A percentile compares a stretch with the other conserved stretches of the same genome.
phyloP scores from a whole-genome alignment of 1,140 invertebrate species.

The Ceratina australensis region DNA sequence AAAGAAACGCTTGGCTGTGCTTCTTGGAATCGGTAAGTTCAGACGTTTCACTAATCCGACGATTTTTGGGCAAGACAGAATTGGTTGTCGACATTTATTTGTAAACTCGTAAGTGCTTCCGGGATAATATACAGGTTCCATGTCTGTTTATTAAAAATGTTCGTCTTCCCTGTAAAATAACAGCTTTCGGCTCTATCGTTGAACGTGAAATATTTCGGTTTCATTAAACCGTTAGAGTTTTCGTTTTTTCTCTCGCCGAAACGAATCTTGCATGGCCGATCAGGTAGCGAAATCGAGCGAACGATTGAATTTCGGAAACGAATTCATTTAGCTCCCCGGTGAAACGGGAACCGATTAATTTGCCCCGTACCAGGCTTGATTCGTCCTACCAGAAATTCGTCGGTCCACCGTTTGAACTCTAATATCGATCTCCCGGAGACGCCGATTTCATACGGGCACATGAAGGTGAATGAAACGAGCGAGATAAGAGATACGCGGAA shows the following conservation, averaged over 20 bases:
- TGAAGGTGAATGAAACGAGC: not conserved
- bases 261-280: not conserved
- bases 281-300: not conserved
- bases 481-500: constrained; percentile 2
- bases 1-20: constrained; percentile 4
- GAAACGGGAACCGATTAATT: constrained; percentile 11
- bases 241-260: not conserved
- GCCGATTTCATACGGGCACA: no score
- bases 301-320: not conserved
- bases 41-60: not conserved
- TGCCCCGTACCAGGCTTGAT: not conserved
- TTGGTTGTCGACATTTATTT: no score
- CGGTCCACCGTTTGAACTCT: constrained; percentile 1
- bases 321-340: constrained; percentile 1
- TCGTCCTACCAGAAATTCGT: not conserved
- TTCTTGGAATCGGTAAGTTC: constrained; percentile 34
- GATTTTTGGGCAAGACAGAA: not conserved
- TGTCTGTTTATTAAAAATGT: no score
- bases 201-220: not conserved
- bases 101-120: no score
- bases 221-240: not conserved
- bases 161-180: no score
- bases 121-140: no score
- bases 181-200: no score
- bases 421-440: constrained; percentile 1